phyloP scores from a whole-genome alignment of 2,113 vertebrate genomes.

The Propithecus coquereli region DNA sequence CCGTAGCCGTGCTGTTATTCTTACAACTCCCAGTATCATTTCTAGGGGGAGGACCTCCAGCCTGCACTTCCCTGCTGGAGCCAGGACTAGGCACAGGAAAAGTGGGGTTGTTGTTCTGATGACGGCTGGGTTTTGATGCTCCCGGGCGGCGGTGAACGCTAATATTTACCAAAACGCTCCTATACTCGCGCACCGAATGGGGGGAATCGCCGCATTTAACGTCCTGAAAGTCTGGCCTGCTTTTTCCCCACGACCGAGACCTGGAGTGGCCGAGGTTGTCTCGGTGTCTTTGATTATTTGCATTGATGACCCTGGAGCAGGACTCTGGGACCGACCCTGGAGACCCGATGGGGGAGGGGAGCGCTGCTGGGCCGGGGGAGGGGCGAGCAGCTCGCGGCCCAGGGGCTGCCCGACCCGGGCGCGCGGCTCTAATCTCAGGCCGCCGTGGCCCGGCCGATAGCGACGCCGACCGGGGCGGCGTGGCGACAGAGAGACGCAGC shows the following conservation, averaged over 20 bases:
- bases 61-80: neutral
- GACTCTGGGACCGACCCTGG: neutral
- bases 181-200: fast-evolving
- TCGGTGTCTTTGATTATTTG: neutral
- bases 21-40: too few species aligned
- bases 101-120: neutral
- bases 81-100: neutral
- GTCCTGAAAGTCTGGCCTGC: neutral
- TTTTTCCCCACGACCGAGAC: neutral
- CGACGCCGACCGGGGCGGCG: conserved; percentile 35
- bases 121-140: neutral
- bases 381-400: fast-evolving
- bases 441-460: conserved; percentile 27
- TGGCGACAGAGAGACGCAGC: conserved; percentile 86
- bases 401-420: neutral
- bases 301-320: conserved; percentile 28
- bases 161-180: neutral
- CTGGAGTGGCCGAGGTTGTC: neutral
- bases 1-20: fast-evolving
- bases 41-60: neutral
- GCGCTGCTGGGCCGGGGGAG: too few species aligned
- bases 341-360: neutral
- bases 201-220: neutral
- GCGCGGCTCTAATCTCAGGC: conserved; percentile 69
- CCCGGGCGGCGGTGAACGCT: neutral